phyloP scores from a whole-genome alignment of 37 sponge, comb jelly and placozoan genomes.

The Eunapius fragilis region DNA sequence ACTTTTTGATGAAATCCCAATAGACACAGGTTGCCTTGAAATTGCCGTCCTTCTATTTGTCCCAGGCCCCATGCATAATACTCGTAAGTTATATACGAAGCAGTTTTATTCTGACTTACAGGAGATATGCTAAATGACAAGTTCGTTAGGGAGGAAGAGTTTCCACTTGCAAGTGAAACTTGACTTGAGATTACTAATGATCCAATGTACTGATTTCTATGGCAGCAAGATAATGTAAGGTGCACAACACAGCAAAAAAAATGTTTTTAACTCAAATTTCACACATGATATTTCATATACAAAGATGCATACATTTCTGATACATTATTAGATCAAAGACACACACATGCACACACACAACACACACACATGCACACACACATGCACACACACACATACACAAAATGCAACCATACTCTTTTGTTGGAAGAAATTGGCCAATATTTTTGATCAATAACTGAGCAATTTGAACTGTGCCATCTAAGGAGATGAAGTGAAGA shows the following conservation, averaged over 20 bases:
- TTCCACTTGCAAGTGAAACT: neutral
- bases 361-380: neutral
- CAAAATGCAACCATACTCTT: neutral
- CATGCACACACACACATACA: neutral
- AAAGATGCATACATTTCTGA: too few species aligned
- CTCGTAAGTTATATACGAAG: neutral
- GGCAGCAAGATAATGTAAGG: neutral
- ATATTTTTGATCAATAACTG: neutral
- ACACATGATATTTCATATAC: too few species aligned
- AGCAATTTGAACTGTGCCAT: neutral
- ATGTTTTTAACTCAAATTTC: too few species aligned
- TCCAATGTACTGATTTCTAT: neutral
- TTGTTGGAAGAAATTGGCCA: neutral
- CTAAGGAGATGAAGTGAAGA: neutral
- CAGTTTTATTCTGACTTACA: neutral
- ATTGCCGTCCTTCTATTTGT: neutral
- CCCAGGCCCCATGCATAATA: neutral
- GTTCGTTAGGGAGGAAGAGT: neutral
- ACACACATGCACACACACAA: too few species aligned
- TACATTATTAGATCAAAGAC: too few species aligned
- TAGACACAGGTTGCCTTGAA: neutral
- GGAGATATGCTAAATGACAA: neutral
- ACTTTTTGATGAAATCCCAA: neutral
- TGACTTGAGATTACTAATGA: neutral
- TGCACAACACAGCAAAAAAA: too few species aligned